Evolutionary conservation across 2,888 invertebrate genomes (phyloP), one percentile per base, ranked within the genome.

Genomic region (Diaphora mendica): DNA sequence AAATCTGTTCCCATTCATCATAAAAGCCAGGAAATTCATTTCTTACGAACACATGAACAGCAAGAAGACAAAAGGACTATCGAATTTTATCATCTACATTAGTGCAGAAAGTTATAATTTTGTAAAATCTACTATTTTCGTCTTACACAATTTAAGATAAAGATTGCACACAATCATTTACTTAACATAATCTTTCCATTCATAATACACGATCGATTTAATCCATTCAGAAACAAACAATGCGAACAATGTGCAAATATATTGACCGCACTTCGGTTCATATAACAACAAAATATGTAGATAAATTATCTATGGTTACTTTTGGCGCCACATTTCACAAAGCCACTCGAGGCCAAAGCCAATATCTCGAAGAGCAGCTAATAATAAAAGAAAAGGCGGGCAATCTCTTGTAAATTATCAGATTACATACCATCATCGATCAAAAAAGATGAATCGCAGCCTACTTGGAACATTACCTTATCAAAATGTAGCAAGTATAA

Each of bases 401-500:
- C 66, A 80, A 71, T 78, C 76, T 73, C 67, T 66, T 67, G 74
- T 74, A 76, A 82, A 79, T 74, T 71, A 82, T 77, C 71, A 69
- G 72, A 74, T 51, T 74, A 59, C 72, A 71, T 48, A 68, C 68
- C 72, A 55, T 73, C 82, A 82, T 82, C 82, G 75, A 82, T 82
- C 82, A 82, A 74, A 23, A 67, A 76, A 80, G 82, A 82, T 74
- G 81, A 80, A 82, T 82, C 64, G 78, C 64, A 33, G 55, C 30
- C n/a, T 70, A 67, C 23, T 55, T 68, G 64, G 79, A 79, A 78
- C 72, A 65, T 75, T 81, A 76, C 82, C 76, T 76, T 74, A 76
- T 82, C 77, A 76, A 70, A 72, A 74, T 77, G 67, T 78, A 77
- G 30, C 17, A 30, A 17, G 30, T 62, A 62, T 30, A 76, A 55